These are phyloP conservation scores for Oreohelix idahoensis DNA, from an alignment of 1,140 invertebrate genomes.

Conservation along the genomic window DNA sequence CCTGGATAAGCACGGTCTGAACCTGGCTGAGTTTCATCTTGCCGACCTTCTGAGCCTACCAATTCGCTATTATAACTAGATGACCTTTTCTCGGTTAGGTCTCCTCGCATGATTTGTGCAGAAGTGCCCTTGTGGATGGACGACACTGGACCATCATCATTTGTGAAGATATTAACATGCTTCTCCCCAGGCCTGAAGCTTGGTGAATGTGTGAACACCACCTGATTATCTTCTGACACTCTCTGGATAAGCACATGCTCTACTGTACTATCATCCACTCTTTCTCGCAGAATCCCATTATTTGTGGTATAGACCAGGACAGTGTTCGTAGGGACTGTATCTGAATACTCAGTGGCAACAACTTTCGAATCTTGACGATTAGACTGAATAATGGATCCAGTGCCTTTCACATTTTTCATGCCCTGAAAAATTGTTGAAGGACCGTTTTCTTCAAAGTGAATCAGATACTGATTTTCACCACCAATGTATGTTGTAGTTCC, in stretches of 20 bases:
- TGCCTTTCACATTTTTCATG: background rate
- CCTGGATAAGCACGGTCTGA: background rate
- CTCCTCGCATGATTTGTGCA: conserved; percentile 1
- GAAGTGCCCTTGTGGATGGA: background rate
- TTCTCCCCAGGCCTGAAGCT: background rate
- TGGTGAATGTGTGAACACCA: background rate
- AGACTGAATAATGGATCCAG: background rate
- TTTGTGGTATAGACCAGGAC: conserved; percentile 23
- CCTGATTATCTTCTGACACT: background rate
- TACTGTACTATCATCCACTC: conserved; percentile 3
- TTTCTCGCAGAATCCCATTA: background rate
- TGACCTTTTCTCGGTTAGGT: conserved; percentile 3
- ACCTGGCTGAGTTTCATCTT: background rate
- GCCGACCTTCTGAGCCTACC: background rate
- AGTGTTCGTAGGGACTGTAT: conserved; percentile 19
- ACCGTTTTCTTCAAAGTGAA: background rate
- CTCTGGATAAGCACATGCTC: background rate
- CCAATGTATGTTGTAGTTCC: background rate
- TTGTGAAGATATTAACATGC: background rate
- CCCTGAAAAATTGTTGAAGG: background rate
- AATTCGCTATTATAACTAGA: background rate
- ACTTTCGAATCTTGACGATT: conserved; percentile 9
- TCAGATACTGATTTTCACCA: conserved; percentile 1
- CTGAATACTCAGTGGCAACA: conserved; percentile 31
- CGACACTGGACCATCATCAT: background rate